Evolutionary conservation across 2,113 vertebrate species (phyloP).

Genomic region (Heterochromis multidens): DNA sequence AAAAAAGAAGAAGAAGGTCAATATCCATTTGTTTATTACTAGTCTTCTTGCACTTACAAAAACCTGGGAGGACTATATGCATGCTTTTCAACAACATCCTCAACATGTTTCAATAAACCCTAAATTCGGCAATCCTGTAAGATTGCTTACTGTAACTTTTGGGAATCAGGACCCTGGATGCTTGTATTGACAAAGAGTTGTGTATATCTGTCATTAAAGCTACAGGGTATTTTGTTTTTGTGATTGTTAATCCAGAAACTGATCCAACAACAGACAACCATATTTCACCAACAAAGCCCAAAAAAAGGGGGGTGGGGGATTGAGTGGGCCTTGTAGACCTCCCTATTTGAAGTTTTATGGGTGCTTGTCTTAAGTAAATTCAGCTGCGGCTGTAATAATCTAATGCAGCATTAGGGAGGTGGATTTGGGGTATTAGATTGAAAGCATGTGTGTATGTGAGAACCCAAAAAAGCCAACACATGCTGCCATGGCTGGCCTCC

Average conservation of each 20-base stretch:
- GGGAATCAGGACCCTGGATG: not conserved
- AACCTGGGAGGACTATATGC: not conserved
- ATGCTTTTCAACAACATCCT: not conserved
- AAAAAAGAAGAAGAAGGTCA: not conserved
- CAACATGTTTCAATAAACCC: not conserved
- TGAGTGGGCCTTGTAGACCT: slow-evolving; percentile 50
- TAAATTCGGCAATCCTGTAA: not conserved
- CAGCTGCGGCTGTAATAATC: slow-evolving; percentile 71
- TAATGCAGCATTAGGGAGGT: slow-evolving; percentile 51
- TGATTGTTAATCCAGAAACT: slow-evolving; percentile 25
- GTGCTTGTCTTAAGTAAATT: slow-evolving; percentile 75
- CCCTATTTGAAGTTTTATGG: slow-evolving; percentile 76
- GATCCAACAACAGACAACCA: slow-evolving; percentile 34
- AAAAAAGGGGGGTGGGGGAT: not conserved
- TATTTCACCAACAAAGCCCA: slow-evolving; percentile 35
- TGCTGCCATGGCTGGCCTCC: slow-evolving; percentile 32
- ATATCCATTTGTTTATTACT: not conserved
- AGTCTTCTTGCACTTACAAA: not conserved
- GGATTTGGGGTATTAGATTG: slow-evolving; percentile 42
- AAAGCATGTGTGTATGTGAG: slow-evolving; percentile 68
- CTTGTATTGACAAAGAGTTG: not conserved
- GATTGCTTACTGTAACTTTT: not conserved
- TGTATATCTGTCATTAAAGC: not conserved
- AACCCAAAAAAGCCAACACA: slow-evolving; percentile 44
- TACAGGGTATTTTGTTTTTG: not conserved